phyloP scores from a whole-genome alignment of 2,888 invertebrate species.

The Scaptomyza parva region DNA sequence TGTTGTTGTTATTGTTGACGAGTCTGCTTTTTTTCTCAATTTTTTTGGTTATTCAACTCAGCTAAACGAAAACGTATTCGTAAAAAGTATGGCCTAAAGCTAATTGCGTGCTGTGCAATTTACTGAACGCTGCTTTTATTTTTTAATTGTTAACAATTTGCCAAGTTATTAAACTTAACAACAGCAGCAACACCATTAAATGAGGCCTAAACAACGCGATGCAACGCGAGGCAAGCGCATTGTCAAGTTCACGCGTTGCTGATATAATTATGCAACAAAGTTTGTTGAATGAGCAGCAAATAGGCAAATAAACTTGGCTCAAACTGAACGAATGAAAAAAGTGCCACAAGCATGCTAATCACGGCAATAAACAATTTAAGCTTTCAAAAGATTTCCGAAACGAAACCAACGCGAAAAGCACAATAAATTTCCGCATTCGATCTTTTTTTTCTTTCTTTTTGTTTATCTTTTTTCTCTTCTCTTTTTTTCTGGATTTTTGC shows the following conservation, averaged over 20 bases:
- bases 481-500: slow-evolving; percentile 31
- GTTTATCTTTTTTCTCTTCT: slow-evolving; percentile 27
- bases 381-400: slow-evolving; percentile 73
- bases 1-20: slow-evolving; percentile 34
- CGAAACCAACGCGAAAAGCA: slow-evolving; percentile 46
- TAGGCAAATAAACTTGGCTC: slow-evolving; percentile 47
- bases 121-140: slow-evolving; percentile 44
- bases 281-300: slow-evolving; percentile 28
- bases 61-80: slow-evolving; percentile 6
- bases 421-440: slow-evolving; percentile 79
- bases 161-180: slow-evolving; percentile 72
- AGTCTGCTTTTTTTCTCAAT: slow-evolving; percentile 17
- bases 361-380: slow-evolving; percentile 77
- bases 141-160: slow-evolving; percentile 69
- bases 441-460: slow-evolving; percentile 16
- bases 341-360: slow-evolving; percentile 74
- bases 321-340: slow-evolving; percentile 24
- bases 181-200: slow-evolving; percentile 51
- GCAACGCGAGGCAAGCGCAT: slow-evolving; percentile 48
- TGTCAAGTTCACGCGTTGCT: slow-evolving; percentile 78
- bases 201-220: slow-evolving; percentile 40
- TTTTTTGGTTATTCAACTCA: slow-evolving; percentile 70
- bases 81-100: too few species aligned
- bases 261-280: slow-evolving; percentile 64
- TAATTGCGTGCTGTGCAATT: slow-evolving; percentile 72